Evolutionary conservation across 2,113 vertebrate species (phyloP).

Genomic region (Neotoma lepida): DNA sequence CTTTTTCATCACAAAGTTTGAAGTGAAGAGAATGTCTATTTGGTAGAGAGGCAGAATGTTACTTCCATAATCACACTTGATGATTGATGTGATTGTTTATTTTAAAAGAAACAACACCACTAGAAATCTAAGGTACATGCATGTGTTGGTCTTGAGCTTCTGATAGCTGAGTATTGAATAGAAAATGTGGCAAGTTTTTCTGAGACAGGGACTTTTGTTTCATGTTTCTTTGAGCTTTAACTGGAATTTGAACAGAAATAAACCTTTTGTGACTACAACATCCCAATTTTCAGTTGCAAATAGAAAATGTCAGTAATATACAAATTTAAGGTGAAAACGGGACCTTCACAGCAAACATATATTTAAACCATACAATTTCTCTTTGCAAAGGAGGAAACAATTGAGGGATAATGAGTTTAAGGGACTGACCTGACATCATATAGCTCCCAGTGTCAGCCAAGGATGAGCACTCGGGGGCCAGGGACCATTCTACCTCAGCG

Average conservation of each 20-base stretch:
- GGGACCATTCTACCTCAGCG: neutral
- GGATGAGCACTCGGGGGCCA: neutral
- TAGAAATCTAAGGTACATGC: neutral
- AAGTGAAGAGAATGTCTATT: neutral
- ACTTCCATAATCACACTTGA: neutral
- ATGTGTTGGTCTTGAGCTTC: neutral
- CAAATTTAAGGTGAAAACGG: neutral
- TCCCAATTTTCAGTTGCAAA: neutral
- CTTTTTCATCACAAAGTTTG: constrained; percentile 37
- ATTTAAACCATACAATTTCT: neutral
- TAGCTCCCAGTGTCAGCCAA: neutral
- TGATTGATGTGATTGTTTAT: neutral
- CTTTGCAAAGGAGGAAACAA: neutral
- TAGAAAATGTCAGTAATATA: neutral
- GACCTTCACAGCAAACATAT: neutral
- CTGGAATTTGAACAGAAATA: neutral
- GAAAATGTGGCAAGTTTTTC: neutral
- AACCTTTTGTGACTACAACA: neutral
- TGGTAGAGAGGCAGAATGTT: neutral
- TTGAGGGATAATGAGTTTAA: neutral
- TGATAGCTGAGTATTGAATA: neutral
- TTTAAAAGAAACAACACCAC: neutral
- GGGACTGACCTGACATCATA: neutral
- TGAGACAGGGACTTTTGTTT: neutral
- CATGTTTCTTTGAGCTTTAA: neutral